phyloP scores from a whole-genome alignment of 2,113 vertebrate species.

The Gila orcuttii region DNA sequence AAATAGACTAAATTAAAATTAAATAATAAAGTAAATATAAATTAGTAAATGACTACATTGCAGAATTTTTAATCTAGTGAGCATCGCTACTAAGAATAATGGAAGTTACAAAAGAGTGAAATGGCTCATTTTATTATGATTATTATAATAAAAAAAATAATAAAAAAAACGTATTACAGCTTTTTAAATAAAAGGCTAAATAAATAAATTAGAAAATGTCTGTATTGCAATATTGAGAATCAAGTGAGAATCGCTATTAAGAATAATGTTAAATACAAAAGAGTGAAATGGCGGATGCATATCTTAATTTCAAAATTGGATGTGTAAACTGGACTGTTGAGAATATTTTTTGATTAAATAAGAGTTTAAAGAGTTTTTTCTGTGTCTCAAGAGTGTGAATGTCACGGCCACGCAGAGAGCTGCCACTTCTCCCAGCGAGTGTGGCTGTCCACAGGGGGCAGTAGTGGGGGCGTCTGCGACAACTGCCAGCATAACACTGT shows the following conservation, averaged over 20 bases:
- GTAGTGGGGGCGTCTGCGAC: constrained; percentile 82
- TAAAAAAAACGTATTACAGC: too few relatives aligned
- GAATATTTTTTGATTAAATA: not conserved
- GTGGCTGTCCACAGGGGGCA: constrained; percentile 80
- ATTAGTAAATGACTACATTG: not conserved
- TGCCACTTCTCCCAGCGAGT: constrained; percentile 82
- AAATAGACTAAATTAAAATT: too few relatives aligned
- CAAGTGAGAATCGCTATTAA: too few relatives aligned
- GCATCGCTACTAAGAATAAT: not conserved
- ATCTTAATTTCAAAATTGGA: not conserved
- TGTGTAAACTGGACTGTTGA: not conserved
- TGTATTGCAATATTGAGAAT: too few relatives aligned
- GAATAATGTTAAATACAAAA: too few relatives aligned
- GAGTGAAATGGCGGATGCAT: not conserved
- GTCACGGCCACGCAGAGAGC: constrained; percentile 82
- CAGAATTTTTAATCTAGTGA: not conserved
- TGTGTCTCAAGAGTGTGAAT: constrained; percentile 81
- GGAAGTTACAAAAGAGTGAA: too few relatives aligned
- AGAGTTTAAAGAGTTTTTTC: not conserved
- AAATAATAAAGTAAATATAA: not conserved
- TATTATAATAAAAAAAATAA: too few relatives aligned
- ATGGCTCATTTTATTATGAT: too few relatives aligned
- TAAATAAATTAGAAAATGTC: too few relatives aligned
- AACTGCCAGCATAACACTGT: constrained; percentile 83
- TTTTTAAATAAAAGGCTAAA: too few relatives aligned